Evolutionary conservation across 1,140 invertebrate genomes (phyloP).

Genomic region (Globodera ellingtonae): DNA sequence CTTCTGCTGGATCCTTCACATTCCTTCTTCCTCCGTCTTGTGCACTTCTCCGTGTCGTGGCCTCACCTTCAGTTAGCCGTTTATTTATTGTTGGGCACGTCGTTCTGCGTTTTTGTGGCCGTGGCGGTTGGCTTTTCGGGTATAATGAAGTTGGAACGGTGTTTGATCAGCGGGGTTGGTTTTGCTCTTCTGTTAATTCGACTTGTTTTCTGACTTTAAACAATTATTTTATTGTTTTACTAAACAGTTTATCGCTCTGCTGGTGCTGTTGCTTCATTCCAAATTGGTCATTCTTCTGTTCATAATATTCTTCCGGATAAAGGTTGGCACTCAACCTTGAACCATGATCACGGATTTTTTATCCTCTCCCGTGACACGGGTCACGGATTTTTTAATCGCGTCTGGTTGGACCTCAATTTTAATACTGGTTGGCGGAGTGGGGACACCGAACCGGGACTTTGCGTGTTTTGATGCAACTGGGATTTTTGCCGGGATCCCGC

Average conservation of each 20-base stretch:
- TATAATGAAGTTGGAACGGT: conserved; percentile 46
- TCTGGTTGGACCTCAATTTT: no score
- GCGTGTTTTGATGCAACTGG: not conserved
- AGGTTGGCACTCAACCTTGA: conserved; percentile 35
- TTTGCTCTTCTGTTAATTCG: conserved; percentile 21
- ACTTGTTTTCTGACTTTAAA: conserved; percentile 11
- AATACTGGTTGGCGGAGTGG: no score
- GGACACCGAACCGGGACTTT: no score
- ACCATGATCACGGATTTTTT: no score
- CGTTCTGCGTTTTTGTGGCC: conserved; percentile 34
- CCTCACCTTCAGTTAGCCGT: conserved; percentile 46
- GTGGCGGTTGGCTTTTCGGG: conserved; percentile 48
- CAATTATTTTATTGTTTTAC: not conserved
- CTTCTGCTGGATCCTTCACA: conserved; percentile 47
- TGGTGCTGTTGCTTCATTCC: conserved; percentile 50
- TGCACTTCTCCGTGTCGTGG: conserved; percentile 56
- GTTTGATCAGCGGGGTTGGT: conserved; percentile 42
- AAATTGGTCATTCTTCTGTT: conserved; percentile 50
- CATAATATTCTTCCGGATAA: conserved; percentile 50
- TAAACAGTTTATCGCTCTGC: conserved; percentile 47
- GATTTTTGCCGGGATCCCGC: conserved; percentile 8
- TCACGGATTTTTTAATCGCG: no score
- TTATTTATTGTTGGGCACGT: conserved; percentile 40
- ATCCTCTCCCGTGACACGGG: no score
- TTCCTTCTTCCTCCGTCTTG: conserved; percentile 47